phyloP scores from a whole-genome alignment of 2,797 vertebrate genomes.

The Xenops minutus region DNA sequence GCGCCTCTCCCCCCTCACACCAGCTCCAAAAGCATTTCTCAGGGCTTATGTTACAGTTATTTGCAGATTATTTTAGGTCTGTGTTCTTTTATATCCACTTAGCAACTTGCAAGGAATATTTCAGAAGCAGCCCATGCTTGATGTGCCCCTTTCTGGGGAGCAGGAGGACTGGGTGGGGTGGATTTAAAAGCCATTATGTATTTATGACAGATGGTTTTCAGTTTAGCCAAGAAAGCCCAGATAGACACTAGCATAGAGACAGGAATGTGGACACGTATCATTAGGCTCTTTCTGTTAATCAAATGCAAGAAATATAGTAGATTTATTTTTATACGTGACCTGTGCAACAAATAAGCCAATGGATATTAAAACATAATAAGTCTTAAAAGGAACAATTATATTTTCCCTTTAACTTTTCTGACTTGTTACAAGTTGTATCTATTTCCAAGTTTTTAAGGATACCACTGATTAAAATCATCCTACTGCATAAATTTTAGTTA shows the following conservation, averaged over 20 bases:
- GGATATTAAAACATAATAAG: not conserved
- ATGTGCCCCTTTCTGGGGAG: conserved; percentile 10
- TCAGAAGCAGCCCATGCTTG: not conserved
- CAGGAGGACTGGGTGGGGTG: not conserved
- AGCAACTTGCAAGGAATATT: conserved; percentile 36
- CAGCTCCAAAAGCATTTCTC: conserved; percentile 6
- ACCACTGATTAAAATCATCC: conserved; percentile 21
- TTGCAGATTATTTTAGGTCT: conserved; percentile 67
- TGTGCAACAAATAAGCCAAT: not conserved
- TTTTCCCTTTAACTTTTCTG: conserved; percentile 28
- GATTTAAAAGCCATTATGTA: not conserved
- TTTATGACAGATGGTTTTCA: conserved; percentile 43
- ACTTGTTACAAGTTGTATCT: conserved; percentile 34
- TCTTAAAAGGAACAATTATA: not conserved
- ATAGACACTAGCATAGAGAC: not conserved
- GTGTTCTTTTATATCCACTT: conserved; percentile 54
- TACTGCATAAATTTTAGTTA: conserved; percentile 39
- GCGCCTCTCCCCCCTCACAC: not conserved
- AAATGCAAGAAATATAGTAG: not conserved
- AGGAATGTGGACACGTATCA: not conserved
- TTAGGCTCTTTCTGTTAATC: conserved; percentile 23
- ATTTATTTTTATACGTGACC: not conserved
- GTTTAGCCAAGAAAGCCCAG: not conserved
- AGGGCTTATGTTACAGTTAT: conserved; percentile 40
- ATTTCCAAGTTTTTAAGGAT: conserved; percentile 16